Percentiles rank a stretch among this genome's conserved stretches.
These are phyloP conservation scores for Eilema sororculum DNA, from an alignment of 2,888 invertebrate species.

Conservation along the genomic window DNA sequence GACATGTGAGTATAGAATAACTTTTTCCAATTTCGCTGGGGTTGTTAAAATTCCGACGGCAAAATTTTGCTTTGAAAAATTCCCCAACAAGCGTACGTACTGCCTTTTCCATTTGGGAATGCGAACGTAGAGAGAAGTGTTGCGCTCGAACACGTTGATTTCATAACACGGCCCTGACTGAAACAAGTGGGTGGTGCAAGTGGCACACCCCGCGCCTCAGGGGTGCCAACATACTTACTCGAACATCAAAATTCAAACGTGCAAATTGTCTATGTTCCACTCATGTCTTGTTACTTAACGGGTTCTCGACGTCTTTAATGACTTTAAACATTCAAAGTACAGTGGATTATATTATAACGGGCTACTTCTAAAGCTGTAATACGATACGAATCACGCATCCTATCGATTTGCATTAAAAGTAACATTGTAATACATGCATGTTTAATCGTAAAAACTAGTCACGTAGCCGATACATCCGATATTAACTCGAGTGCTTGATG, in stretches of 20 bases:
- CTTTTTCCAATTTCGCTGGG: slow-evolving; percentile 70
- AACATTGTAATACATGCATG: slow-evolving; percentile 24
- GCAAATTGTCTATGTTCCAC: slow-evolving; percentile 20
- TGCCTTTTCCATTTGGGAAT: slow-evolving; percentile 83
- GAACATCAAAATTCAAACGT: slow-evolving; percentile 19
- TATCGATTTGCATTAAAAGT: slow-evolving; percentile 27
- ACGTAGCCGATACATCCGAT: slow-evolving; percentile 42
- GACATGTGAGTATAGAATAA: slow-evolving; percentile 83
- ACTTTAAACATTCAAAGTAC: not conserved
- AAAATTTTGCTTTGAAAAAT: slow-evolving; percentile 80
- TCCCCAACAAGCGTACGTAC: slow-evolving; percentile 64
- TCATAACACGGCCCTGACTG: slow-evolving; percentile 84
- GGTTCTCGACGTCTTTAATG: not conserved
- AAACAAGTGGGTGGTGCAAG: slow-evolving; percentile 85
- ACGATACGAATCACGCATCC: slow-evolving; percentile 14
- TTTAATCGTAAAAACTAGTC: slow-evolving; percentile 30
- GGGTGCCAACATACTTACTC: slow-evolving; percentile 51
- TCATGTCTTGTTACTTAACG: slow-evolving; percentile 7
- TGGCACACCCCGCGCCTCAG: slow-evolving; percentile 67
- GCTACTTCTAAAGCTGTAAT: slow-evolving; percentile 11
- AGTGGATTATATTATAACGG: slow-evolving; percentile 15
- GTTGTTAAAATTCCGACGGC: slow-evolving; percentile 76
- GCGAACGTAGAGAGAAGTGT: slow-evolving; percentile 76
- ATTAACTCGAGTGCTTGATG: slow-evolving; percentile 42
- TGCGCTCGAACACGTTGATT: slow-evolving; percentile 86